These are phyloP conservation scores for Hormaphis cornu DNA, from an alignment of 1,140 invertebrate species.

Conservation along the genomic window DNA sequence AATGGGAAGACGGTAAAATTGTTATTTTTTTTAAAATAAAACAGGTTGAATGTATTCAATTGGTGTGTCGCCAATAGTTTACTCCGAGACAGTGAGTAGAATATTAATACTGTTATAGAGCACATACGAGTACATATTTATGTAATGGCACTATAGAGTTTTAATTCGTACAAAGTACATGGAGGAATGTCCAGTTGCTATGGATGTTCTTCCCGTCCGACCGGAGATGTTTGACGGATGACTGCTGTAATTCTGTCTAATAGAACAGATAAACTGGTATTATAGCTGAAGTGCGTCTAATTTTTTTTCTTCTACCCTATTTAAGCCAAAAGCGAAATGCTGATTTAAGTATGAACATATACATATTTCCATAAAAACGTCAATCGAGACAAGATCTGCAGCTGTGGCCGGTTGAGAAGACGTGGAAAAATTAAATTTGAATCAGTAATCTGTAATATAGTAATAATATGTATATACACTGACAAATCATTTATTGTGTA, in stretches of 20 bases:
- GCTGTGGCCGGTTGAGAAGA: too few species aligned
- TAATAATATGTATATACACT: too few species aligned
- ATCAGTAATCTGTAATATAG: too few species aligned
- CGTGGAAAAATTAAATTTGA: too few species aligned
- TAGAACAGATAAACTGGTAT: constrained; percentile 3
- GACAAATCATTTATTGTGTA: too few species aligned
- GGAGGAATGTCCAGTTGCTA: constrained; percentile 22
- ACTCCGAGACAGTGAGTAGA: background rate
- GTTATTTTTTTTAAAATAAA: too few species aligned
- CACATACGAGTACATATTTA: background rate
- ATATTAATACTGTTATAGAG: background rate
- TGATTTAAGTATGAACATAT: background rate
- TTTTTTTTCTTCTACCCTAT: background rate
- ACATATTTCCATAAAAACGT: too few species aligned
- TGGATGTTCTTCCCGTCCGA: background rate
- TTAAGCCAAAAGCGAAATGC: background rate
- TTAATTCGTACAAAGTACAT: constrained; percentile 3
- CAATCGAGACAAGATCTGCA: too few species aligned
- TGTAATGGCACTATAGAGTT: background rate
- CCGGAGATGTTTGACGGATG: background rate
- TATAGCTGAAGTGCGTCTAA: too few species aligned
- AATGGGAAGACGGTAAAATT: too few species aligned
- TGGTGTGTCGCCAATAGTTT: background rate
- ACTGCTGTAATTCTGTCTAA: constrained; percentile 1
- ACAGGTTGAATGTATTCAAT: background rate